Evolutionary conservation across 2,797 vertebrate genomes (phyloP), one percentile per base, ranked within the genome.

Genomic region (Tapirus indicus): DNA sequence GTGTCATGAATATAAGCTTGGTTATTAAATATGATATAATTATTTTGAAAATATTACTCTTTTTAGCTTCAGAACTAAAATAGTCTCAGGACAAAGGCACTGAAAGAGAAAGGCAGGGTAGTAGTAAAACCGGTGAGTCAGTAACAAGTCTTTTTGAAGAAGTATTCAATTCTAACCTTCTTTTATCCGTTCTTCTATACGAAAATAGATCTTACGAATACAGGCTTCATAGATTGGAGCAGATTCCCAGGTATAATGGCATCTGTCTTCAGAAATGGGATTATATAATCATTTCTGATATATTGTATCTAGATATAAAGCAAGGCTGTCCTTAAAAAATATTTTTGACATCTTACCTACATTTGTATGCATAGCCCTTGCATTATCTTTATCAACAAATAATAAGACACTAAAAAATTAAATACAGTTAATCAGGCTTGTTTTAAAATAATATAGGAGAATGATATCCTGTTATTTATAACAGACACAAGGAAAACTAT

Each of bases 391-490:
- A 71, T 62, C 66, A 87, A 54, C 13, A 84, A 87, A 6, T 54
- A 82, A 82, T 41, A 86, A 79, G 79, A n/a, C 7, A 85, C 17
- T 69, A 7, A 91, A 95, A 95, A 88, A 74, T 54, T 20, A 95
- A 96, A 75, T 12, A n/a, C 56, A 79, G 21, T 79, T 95, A 95
- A 89, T 66, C 66, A 78, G 8, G n/a, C 18, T 92, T 89, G 20
- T 72, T 95, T 85, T 52, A 80, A 95, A 95, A 66, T 88, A 97
- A 97, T 97, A 84, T 95, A 87, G 95, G 72, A 14, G 96, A 94
- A 97, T 98, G 82, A 80, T 92, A 97, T 32, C 38, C 8, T 97
- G 94, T 98, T 98, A 98, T 97, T 98, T 98, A 98, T 96, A 98
- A 97, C 93, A 97, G 95, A 97, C 91, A 87, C 94, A 88, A 91